Base-by-base conservation (phyloP, 2,888 invertebrate species). In the Epistrophe eligans region DNA sequence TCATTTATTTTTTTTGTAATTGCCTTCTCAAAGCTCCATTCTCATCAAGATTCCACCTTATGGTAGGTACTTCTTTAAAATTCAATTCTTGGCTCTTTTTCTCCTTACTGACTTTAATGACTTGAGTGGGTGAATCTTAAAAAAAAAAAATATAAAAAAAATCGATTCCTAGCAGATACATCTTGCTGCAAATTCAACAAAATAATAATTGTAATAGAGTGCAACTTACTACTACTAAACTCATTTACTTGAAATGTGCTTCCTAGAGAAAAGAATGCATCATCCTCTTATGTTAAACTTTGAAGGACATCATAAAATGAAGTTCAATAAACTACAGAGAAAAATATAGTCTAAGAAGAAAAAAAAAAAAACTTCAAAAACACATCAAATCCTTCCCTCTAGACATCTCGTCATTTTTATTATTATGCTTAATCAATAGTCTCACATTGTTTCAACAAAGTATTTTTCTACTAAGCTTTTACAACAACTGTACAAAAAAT, bases 271-370 rank as follows among this genome's bases (percentile, higher is more conserved):
- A 45, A n/a, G 28, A 45, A 45, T 45, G n/a, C 28, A 32, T 28
- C 4, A n/a, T 43, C 15, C 64, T 28, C 35, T 19, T 43, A 5
- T 50, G 9, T 38, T 15, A 48, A 67, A n/a, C 19, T 24, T 80
- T 60, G 52, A 79, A 72, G 62, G 71, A 76, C 76, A 79, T 35
- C 76, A 79, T 35, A 13, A 7, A 19, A 66, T 60, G n/a, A 45
- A 76, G 84, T 76, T 84, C 80, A 79, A 84, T 84, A 80, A 84
- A 84, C 84, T 76, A 72, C 66, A 66, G 57, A 40, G 11, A 71
- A 70, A 24, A 24, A 24, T 24, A 62, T 19, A 1, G 35, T 48
- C 66, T 17, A 62, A 24, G 24, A 43, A n/a, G 11, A 40, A 57
- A 50, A 19, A 19, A n/a, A 8, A 45, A 6, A 11, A 38, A 6